phyloP scores from a whole-genome alignment of 2,113 vertebrate species.

The Chloroceryle aenea region DNA sequence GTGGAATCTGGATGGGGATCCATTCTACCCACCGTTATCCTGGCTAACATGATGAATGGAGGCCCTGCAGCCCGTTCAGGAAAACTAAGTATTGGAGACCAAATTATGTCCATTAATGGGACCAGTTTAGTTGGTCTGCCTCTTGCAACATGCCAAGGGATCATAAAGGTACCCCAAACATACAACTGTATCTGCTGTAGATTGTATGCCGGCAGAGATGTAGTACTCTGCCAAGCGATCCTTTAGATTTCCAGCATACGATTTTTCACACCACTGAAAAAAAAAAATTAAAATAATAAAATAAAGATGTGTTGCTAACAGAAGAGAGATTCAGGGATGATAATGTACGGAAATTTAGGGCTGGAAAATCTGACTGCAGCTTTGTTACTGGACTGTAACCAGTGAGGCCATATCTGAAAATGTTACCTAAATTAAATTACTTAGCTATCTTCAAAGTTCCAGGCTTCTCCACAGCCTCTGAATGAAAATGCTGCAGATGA shows the following conservation, averaged over 20 bases:
- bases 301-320: neutral
- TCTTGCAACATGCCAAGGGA: constrained; percentile 97
- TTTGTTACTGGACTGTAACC: neutral
- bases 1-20: constrained; percentile 99
- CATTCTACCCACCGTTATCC: constrained; percentile 96
- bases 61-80: constrained; percentile 94
- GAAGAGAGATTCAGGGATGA: neutral
- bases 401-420: neutral
- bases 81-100: constrained; percentile 98
- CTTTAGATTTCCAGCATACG: neutral
- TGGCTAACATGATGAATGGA: constrained; percentile 99
- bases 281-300: neutral
- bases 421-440: neutral
- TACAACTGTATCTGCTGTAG: neutral
- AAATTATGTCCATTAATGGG: constrained; percentile 99
- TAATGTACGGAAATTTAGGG: neutral
- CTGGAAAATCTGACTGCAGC: neutral
- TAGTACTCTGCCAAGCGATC: neutral
- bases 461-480: neutral
- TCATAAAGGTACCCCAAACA: constrained; percentile 89
- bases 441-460: neutral
- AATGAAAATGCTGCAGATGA: neutral
- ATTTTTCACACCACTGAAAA: neutral
- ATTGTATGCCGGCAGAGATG: neutral
- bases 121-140: constrained; percentile 97